Evolutionary conservation across 1,140 invertebrate species (phyloP), one percentile per base, ranked within the genome.

Genomic region (Eurosta solidaginis): DNA sequence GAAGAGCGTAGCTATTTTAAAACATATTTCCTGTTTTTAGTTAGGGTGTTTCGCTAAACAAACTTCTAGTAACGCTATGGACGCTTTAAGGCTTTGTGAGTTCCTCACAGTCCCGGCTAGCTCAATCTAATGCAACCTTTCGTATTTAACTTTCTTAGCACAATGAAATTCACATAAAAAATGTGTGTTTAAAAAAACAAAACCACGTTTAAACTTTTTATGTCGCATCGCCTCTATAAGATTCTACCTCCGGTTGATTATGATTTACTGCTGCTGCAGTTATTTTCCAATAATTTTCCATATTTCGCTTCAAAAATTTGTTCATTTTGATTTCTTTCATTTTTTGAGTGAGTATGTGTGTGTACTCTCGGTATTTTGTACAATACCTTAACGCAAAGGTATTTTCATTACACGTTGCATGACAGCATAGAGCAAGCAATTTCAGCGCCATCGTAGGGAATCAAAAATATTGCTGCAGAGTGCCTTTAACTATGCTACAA

Each of bases 331-430:
- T 33, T 59, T 17, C 54, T 17, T 6, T 25, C 14, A 52, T 22
- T 29, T 49, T n/a, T 49, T n/a, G 12, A 17, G n/a, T n/a, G 47
- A 14, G 20, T 52, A 5, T 54, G 5, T 54, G n/a, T 54, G 25
- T 54, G 5, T 29, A 12, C 14, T 0, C n/a, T 59, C 33, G 29
- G 54, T 33, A 59, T n/a, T 68, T 42, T 68, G 2, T 36, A 68
- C 4, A 20, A n/a, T n/a, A 68, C 7, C 59, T 22, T 40, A 33
- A 40, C n/a, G 33, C n/a, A 68, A 42, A 68, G 59, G 33, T 40
- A 68, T 68, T 68, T n/a, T 68, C n/a, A 68, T 68, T 68, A 68
- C 59, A 68, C n/a, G 36, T 68, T 68, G 36, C 59, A 68, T 36
- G 29, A 29, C 59, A 40, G 40, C n/a, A 68, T 17, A 68, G 9